Evolutionary conservation across 2,888 invertebrate species (phyloP).

Genomic region (Pachycephus smyrnensis): DNA sequence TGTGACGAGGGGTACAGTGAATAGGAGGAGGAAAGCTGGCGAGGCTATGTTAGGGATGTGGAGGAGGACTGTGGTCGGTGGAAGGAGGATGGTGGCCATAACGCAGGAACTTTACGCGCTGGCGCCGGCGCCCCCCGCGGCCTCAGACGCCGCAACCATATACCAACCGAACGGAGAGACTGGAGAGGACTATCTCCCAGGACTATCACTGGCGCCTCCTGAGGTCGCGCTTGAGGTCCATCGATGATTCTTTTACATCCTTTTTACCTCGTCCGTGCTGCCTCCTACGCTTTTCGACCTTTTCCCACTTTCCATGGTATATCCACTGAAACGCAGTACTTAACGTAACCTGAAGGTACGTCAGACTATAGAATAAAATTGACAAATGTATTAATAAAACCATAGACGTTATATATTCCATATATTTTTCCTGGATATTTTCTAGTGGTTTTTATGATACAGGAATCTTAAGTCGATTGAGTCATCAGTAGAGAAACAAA

Average conservation of each 20-base stretch:
- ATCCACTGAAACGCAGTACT: background rate
- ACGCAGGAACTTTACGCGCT: constrained; percentile 65
- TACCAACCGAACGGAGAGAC: constrained; percentile 44
- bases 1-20: constrained; percentile 34
- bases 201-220: constrained; percentile 55
- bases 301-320: background rate
- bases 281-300: background rate
- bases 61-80: constrained; percentile 27
- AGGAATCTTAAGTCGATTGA: background rate
- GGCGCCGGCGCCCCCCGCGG: constrained; percentile 68
- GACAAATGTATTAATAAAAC: background rate
- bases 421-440: background rate
- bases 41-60: constrained; percentile 32
- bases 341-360: background rate
- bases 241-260: constrained; percentile 6
- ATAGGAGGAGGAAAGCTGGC: constrained; percentile 37
- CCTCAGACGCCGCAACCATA: constrained; percentile 66
- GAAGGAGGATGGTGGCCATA: constrained; percentile 49
- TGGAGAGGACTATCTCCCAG: constrained; percentile 38
- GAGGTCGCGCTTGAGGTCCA: constrained; percentile 16
- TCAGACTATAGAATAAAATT: background rate
- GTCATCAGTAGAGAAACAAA: background rate
- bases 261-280: background rate
- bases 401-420: background rate
- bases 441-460: background rate